These are phyloP conservation scores for Biston stratarius DNA, from an alignment of 2,888 invertebrate species.

Conservation along the genomic window DNA sequence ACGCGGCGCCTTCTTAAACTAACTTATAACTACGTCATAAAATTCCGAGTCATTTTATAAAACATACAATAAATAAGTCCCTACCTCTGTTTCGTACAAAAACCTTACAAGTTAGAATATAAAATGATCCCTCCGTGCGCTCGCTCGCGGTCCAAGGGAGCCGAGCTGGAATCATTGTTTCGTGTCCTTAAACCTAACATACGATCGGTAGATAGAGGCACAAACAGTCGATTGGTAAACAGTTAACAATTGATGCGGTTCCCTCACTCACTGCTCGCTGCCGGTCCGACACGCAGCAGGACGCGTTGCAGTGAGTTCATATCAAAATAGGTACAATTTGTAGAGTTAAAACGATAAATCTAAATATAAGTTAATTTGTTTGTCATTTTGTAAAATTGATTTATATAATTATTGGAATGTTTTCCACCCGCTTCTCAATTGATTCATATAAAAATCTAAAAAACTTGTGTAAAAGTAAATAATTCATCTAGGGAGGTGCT, in stretches of 20 bases:
- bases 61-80: constrained; percentile 25
- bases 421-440: constrained; percentile 20
- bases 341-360: constrained; percentile 37
- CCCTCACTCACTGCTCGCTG: constrained; percentile 27
- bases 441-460: constrained; percentile 36
- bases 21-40: constrained; percentile 17
- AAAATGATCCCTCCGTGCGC: constrained; percentile 4
- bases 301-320: constrained; percentile 38
- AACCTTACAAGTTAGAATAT: constrained; percentile 9
- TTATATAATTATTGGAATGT: constrained; percentile 45
- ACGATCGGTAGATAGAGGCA: constrained; percentile 37
- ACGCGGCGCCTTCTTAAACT: constrained; percentile 1
- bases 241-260: constrained; percentile 9
- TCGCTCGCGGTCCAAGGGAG: constrained; percentile 6
- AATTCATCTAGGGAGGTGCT: constrained; percentile 38
- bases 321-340: constrained; percentile 47
- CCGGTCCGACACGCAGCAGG: background rate
- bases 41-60: constrained; percentile 23
- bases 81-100: constrained; percentile 14
- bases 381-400: constrained; percentile 47
- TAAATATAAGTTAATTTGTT: constrained; percentile 43
- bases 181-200: constrained; percentile 24
- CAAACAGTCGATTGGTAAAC: constrained; percentile 43
- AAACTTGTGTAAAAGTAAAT: constrained; percentile 22
- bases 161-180: constrained; percentile 12